Evolutionary conservation across 1,140 invertebrate genomes (phyloP).

Genomic region (Aphis craccivora): DNA sequence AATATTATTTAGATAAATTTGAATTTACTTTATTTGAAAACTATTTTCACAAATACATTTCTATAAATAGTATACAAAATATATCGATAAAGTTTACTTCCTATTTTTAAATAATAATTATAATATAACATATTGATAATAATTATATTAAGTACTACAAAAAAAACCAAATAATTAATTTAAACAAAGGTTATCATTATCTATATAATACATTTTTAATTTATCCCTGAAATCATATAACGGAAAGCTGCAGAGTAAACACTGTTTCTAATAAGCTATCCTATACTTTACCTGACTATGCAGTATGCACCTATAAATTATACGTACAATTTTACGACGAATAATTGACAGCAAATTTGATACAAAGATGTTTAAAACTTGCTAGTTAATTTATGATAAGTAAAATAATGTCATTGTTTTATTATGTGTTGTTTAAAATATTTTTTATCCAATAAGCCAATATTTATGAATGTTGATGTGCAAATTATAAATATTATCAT

Average conservation of each 20-base stretch:
- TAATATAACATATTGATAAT: neutral
- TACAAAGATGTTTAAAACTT: neutral
- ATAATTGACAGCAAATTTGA: neutral
- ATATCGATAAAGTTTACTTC: neutral
- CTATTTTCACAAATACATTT: neutral
- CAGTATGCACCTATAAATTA: neutral
- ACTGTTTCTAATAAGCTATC: neutral
- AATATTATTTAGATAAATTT: neutral
- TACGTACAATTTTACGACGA: neutral
- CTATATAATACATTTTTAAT: no score
- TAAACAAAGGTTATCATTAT: neutral
- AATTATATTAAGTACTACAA: neutral
- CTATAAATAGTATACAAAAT: neutral
- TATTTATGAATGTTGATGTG: neutral
- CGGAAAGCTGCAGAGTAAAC: neutral
- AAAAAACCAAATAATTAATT: neutral
- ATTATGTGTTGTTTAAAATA: no score
- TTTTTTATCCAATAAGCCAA: neutral
- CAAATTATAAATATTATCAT: neutral
- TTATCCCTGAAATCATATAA: neutral
- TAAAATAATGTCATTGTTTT: neutral
- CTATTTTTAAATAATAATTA: neutral
- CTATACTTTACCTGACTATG: neutral
- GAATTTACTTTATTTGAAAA: neutral
- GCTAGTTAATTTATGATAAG: neutral